Evolutionary conservation across 2,797 vertebrate genomes (phyloP), one percentile per base, ranked within the genome.

Genomic region (Amazonetta brasiliensis): DNA sequence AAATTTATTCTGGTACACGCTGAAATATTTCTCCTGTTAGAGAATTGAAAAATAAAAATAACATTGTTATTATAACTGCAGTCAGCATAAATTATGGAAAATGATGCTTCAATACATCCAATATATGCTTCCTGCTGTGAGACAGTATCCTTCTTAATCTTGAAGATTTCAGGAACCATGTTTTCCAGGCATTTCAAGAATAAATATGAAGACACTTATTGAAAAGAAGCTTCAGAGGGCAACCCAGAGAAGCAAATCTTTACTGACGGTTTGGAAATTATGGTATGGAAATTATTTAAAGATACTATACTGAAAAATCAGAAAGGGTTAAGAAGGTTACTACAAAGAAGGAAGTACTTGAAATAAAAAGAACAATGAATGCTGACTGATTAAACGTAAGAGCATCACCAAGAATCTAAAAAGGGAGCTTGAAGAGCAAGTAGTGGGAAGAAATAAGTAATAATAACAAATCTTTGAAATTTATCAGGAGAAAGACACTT

Each of bases 71-170:
- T 95, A 89, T 75, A 94, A 88, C n/a, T 41, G 11, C 79, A 84
- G 87, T 60, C 82, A 89, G 55, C 85, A 93, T 90, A 95, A 80
- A 89, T 90, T 94, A 96, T 59, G 77, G 68, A 92, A 92, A 92
- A 90, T 75, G 88, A 68, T 91, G 90, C 56, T 81, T 48, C 80
- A 79, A 21, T 89, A 94, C 62, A 43, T 85, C 60, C 16, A 9
- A 23, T 92, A 84, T 67, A 55, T 80, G 62, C 68, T 75, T 92
- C 84, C 91, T 28, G 78, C 66, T 83, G 74, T 80, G 84, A 96
- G 88, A 87, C 12, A 77, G 80, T 80, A 91, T 83, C 80, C 41
- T 76, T 64, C 82, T 88, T 90, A 87, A 90, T 93, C 78, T 76
- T 87, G 54, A 94, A 78, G 90, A 92, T 92, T 94, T 87, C 87